Evolutionary conservation across 2,888 invertebrate species (phyloP), one percentile per base, ranked within the genome.

Genomic region (Drosophila leonis): DNA sequence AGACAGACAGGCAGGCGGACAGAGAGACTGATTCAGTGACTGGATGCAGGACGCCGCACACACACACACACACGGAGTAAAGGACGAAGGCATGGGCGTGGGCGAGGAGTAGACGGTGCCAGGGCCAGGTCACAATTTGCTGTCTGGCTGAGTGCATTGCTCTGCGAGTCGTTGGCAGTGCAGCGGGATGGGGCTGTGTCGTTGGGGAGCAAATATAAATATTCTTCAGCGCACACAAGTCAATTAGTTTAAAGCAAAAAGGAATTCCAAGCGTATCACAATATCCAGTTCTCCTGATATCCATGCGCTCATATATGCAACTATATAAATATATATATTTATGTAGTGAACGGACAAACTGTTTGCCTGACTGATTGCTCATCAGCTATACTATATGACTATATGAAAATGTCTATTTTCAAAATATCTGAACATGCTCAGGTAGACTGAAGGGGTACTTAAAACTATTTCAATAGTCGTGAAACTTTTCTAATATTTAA

Each of bases 81-180:
- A 10, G 35, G n/a, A 7, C 56, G 20, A 15, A 42, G 56, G 55
- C 18, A 6, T 6, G 20, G 18, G 18, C 9, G 1, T 12, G 20
- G 6, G 4, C 15, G 13, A 2, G 1, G 29, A 39, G 41, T 1
- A 29, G 31, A 33, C 35, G 24, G 29, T 13, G 39, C 31, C 39
- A 27, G 18, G 54, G 42, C 41, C 68, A 65, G 77, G 72, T 76
- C 72, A 42, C 73, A 73, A 69, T 73, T 77, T 77, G 73, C 64
- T 24, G 72, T 64, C 77, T 76, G 75, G 61, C 57, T 42, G 51
- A 76, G 77, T 76, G 72, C 78, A 78, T 48, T 72, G 78, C 69
- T 65, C 78, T 66, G 65, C n/a, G 55, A 71, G 65, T 63, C 64
- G 52, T 35, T 57, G 74, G 33, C 65, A 63, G 48, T 62, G 64